Percentiles rank a stretch among this genome's conserved stretches.
Evolutionary conservation across 2,888 invertebrate genomes (phyloP).

Genomic region (Ephialtes manifestator): DNA sequence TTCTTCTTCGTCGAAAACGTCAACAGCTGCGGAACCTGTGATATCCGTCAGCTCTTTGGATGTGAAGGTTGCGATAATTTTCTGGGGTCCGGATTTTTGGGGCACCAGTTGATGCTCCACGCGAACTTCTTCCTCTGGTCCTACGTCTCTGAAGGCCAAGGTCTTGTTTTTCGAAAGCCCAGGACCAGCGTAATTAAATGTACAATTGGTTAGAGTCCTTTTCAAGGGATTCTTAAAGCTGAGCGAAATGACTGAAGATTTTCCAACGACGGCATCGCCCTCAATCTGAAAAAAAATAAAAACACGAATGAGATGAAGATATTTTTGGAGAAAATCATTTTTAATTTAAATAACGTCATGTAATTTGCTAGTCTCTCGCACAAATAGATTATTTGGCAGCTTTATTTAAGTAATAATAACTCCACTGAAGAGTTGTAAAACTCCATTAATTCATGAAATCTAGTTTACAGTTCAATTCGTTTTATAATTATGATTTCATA

Average conservation of each 20-base stretch:
- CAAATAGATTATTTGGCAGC: too few relatives aligned
- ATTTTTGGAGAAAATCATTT: neutral
- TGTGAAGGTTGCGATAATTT: conserved; percentile 90
- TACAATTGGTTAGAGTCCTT: conserved; percentile 89
- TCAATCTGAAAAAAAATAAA: conserved; percentile 87
- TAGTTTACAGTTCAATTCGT: too few relatives aligned
- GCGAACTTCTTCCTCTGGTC: conserved; percentile 87
- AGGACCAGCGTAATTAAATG: conserved; percentile 91
- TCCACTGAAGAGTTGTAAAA: too few relatives aligned
- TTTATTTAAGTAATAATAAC: too few relatives aligned
- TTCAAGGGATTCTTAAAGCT: conserved; percentile 91
- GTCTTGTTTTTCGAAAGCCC: conserved; percentile 89
- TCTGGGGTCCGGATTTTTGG: conserved; percentile 89
- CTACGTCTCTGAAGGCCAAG: conserved; percentile 87
- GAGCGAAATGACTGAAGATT: conserved; percentile 87
- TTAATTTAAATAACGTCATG: neutral
- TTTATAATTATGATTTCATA: too few relatives aligned
- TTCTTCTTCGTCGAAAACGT: conserved; percentile 86
- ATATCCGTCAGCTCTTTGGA: conserved; percentile 91
- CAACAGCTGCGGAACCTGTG: conserved; percentile 89
- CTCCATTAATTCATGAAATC: too few relatives aligned
- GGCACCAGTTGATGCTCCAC: conserved; percentile 89
- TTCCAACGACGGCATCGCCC: conserved; percentile 88
- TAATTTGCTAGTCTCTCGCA: too few relatives aligned
- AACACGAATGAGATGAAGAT: conserved; percentile 28